Conservation (phyloP, 2,113 vertebrate genomes). For the Protomyctophum bolini region DNA sequence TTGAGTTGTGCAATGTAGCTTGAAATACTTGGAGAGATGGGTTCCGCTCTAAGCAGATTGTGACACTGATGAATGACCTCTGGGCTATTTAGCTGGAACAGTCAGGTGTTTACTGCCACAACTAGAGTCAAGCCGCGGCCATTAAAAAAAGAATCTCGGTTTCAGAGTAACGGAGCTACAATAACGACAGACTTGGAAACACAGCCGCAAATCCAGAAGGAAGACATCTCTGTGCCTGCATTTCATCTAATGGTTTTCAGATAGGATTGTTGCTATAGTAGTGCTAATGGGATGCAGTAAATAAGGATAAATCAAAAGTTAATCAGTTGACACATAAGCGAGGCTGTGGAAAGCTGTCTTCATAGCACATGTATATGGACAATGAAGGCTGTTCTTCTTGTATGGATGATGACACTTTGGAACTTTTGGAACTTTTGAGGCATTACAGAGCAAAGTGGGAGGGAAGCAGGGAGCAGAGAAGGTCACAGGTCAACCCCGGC, state of each 20-base stretch:
- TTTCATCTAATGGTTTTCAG: constrained; percentile 27
- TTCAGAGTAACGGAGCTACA: constrained; percentile 28
- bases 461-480: not conserved
- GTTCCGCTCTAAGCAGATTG: constrained; percentile 5
- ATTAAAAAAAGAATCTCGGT: constrained; percentile 4
- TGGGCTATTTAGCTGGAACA: constrained; percentile 16
- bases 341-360: constrained; percentile 9
- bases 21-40: not conserved
- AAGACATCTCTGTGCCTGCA: constrained; percentile 18
- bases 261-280: not conserved
- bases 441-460: not conserved
- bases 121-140: constrained; percentile 13
- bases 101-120: constrained; percentile 56
- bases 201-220: constrained; percentile 11
- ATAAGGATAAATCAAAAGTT: constrained; percentile 28
- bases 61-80: constrained; percentile 41
- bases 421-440: constrained; percentile 8
- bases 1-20: constrained; percentile 42
- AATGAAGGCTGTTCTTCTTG: constrained; percentile 14
- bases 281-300: not conserved
- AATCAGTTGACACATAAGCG: constrained; percentile 13
- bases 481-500: no score
- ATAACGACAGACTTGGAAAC: constrained; percentile 34
- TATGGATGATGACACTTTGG: constrained; percentile 24
- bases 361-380: not conserved